Percentiles rank a stretch among this genome's conserved stretches.
phyloP scores from a whole-genome alignment of 2,797 vertebrate species.

The Antrozous pallidus region DNA sequence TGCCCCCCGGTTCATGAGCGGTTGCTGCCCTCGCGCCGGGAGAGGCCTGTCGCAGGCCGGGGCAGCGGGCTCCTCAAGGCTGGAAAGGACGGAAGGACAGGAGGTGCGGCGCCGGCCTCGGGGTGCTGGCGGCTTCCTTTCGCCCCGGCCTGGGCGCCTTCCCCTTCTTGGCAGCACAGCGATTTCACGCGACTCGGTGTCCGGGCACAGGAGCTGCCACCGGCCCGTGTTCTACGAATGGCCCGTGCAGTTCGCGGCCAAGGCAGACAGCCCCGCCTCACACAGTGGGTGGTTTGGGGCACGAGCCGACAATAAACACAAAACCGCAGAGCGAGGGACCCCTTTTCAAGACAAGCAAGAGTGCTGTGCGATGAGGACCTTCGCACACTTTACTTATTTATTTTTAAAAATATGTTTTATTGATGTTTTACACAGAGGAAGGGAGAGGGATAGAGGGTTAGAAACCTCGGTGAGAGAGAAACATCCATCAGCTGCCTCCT shows the following conservation, averaged over 20 bases:
- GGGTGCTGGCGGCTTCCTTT: fast-evolving
- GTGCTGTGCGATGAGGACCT: background rate
- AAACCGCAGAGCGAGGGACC: background rate
- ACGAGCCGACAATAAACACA: background rate
- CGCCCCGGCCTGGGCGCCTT: background rate
- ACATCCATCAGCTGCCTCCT: too few species aligned
- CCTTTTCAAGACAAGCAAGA: background rate
- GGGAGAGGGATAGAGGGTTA: too few species aligned
- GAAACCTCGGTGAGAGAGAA: too few species aligned
- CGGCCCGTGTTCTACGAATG: background rate
- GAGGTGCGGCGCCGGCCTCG: fast-evolving
- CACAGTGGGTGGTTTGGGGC: fast-evolving
- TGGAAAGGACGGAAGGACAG: background rate
- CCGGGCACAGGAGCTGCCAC: background rate
- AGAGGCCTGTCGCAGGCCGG: fast-evolving
- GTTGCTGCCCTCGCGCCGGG: fast-evolving
- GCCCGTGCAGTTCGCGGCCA: background rate
- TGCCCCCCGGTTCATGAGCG: fast-evolving
- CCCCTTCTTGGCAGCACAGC: background rate
- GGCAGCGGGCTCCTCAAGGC: fast-evolving
- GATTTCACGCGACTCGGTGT: background rate
- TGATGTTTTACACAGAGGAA: too few species aligned
- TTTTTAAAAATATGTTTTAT: too few species aligned
- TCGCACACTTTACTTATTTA: too few species aligned
- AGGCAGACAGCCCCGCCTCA: fast-evolving